A percentile compares a stretch with the other conserved stretches of the same genome.
Evolutionary conservation across 2,113 vertebrate genomes (phyloP).

Genomic region (Centropus bengalensis): DNA sequence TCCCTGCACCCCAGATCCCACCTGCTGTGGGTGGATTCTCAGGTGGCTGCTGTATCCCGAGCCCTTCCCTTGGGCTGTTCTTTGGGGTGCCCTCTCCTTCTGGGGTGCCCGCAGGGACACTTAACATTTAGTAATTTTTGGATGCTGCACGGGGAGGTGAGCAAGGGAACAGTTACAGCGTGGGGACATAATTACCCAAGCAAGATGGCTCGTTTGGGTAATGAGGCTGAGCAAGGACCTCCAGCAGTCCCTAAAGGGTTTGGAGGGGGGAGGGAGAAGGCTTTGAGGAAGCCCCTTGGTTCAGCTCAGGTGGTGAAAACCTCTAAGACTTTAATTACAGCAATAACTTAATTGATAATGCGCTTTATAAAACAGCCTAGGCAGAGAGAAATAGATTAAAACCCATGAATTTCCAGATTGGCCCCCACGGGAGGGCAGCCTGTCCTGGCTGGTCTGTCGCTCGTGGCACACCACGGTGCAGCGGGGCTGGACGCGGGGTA

Average conservation of each 20-base stretch:
- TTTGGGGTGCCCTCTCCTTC: background rate
- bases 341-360: background rate
- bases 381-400: background rate
- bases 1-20: background rate
- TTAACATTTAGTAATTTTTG: background rate
- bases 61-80: background rate
- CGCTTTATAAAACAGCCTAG: background rate
- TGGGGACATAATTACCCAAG: background rate
- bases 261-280: background rate
- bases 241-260: background rate
- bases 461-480: too few species aligned
- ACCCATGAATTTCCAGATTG: background rate
- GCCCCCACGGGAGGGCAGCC: background rate
- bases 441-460: too few species aligned
- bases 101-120: background rate
- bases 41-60: background rate
- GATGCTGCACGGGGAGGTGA: rapidly evolving
- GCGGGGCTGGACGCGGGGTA: too few species aligned
- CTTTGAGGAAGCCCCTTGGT: background rate
- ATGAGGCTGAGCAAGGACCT: too few species aligned
- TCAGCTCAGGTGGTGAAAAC: background rate
- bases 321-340: background rate
- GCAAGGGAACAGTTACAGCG: too few species aligned
- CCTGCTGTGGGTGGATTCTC: background rate
- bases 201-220: background rate